phyloP scores from a whole-genome alignment of 2,113 vertebrate species.

The Vidua chalybeata region DNA sequence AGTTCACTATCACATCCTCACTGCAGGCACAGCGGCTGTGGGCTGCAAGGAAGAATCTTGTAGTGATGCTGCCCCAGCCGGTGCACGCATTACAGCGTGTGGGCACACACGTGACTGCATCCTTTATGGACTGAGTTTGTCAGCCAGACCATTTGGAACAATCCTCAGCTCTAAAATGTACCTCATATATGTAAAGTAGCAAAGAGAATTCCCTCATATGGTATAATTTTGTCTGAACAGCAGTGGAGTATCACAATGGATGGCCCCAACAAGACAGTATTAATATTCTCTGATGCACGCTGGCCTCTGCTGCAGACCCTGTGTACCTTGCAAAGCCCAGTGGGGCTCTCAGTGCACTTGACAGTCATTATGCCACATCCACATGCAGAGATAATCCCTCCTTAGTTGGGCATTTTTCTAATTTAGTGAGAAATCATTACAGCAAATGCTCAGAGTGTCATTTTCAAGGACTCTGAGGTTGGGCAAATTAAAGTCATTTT shows the following conservation, averaged over 20 bases:
- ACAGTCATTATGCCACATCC: conserved; percentile 67
- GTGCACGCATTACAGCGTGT: background rate
- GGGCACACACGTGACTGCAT: background rate
- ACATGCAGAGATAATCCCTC: conserved; percentile 67
- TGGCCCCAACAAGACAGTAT: conserved; percentile 42
- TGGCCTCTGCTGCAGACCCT: conserved; percentile 39
- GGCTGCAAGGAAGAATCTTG: background rate
- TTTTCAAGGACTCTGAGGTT: conserved; percentile 62
- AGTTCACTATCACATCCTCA: background rate
- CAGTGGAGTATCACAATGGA: conserved; percentile 31
- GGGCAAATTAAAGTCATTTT: conserved; percentile 69
- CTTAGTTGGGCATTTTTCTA: conserved; percentile 71
- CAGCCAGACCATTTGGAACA: conserved; percentile 3
- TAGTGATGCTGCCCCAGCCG: background rate
- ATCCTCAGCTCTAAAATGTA: conserved; percentile 29
- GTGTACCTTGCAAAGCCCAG: conserved; percentile 40
- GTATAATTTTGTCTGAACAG: conserved; percentile 57
- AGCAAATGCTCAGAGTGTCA: conserved; percentile 57
- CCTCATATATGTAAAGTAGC: conserved; percentile 51
- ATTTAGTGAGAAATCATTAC: conserved; percentile 72
- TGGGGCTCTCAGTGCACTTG: conserved; percentile 64
- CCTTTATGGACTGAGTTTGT: background rate
- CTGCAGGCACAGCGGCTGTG: rapidly evolving
- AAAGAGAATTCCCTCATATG: conserved; percentile 39
- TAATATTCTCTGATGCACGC: conserved; percentile 1